Percentiles rank a stretch among this genome's conserved stretches.
phyloP scores from a whole-genome alignment of 2,888 invertebrate genomes.

The Drosophila niveifrons region DNA sequence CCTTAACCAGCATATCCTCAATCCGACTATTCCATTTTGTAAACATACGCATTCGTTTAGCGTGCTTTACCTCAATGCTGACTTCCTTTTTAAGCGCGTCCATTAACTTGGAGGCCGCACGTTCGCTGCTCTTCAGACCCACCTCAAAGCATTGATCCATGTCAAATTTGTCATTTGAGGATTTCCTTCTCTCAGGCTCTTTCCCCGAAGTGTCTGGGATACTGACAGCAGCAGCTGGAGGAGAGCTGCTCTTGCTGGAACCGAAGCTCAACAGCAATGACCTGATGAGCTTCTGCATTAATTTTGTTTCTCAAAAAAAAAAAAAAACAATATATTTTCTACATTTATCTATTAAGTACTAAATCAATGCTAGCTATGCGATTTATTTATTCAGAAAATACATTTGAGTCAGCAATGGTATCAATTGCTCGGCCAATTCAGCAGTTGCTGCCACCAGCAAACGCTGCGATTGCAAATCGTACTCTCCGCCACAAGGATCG shows the following conservation, averaged over 20 bases:
- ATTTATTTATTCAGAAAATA: constrained; percentile 19
- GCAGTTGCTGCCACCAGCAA: constrained; percentile 91
- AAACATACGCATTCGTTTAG: constrained; percentile 93
- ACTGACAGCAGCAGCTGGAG: not conserved
- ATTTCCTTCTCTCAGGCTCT: no score
- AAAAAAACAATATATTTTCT: not conserved
- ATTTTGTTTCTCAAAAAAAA: not conserved
- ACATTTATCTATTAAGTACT: not conserved
- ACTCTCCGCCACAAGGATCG: constrained; percentile 92
- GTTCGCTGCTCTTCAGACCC: constrained; percentile 88
- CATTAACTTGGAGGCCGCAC: constrained; percentile 86
- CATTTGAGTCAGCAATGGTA: constrained; percentile 21
- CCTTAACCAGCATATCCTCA: constrained; percentile 92
- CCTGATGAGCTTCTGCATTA: constrained; percentile 36
- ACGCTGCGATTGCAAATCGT: constrained; percentile 93
- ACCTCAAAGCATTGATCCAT: constrained; percentile 88
- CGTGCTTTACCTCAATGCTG: constrained; percentile 84
- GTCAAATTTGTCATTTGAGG: constrained; percentile 25
- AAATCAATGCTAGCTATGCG: not conserved
- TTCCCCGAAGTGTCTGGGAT: not conserved
- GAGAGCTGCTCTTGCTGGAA: not conserved
- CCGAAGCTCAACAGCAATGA: not conserved
- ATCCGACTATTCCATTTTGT: constrained; percentile 97
- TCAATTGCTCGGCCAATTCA: constrained; percentile 87
- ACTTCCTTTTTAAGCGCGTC: not conserved